These are phyloP conservation scores for Salminus brasiliensis DNA, from an alignment of 2,113 vertebrate genomes.

Conservation along the genomic window DNA sequence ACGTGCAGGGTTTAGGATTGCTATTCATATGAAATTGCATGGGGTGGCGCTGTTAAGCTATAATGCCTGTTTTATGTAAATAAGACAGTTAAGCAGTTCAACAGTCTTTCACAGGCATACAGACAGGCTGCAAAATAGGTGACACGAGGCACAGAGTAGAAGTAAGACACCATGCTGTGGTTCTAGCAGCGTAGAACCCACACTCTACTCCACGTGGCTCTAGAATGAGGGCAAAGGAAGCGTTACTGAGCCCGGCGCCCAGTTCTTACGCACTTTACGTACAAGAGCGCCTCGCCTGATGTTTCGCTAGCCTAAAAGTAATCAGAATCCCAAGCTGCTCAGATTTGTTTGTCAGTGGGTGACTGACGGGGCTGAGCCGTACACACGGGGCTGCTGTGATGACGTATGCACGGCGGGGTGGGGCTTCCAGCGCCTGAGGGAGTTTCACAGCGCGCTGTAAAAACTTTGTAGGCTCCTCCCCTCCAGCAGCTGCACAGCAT, in stretches of 20 bases:
- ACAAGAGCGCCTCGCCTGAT: neutral
- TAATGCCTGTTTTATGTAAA: neutral
- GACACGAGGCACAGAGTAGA: neutral
- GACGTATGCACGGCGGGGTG: neutral
- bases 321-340: constrained; percentile 11
- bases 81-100: neutral
- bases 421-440: constrained; percentile 51
- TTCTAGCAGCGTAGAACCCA: neutral
- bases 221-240: neutral
- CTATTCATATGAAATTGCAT: neutral
- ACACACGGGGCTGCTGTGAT: neutral
- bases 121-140: neutral
- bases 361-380: neutral
- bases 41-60: constrained; percentile 3
- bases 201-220: too few relatives aligned
- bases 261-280: neutral
- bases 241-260: neutral
- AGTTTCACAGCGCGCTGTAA: constrained; percentile 53
- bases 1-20: neutral
- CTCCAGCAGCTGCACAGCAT: constrained; percentile 51
- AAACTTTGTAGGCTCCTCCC: constrained; percentile 51
- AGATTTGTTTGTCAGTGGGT: constrained; percentile 14
- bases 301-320: neutral
- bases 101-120: neutral
- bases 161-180: neutral